These are phyloP conservation scores for Temnothorax nylanderi DNA, from an alignment of 1,140 invertebrate species.

Conservation along the genomic window DNA sequence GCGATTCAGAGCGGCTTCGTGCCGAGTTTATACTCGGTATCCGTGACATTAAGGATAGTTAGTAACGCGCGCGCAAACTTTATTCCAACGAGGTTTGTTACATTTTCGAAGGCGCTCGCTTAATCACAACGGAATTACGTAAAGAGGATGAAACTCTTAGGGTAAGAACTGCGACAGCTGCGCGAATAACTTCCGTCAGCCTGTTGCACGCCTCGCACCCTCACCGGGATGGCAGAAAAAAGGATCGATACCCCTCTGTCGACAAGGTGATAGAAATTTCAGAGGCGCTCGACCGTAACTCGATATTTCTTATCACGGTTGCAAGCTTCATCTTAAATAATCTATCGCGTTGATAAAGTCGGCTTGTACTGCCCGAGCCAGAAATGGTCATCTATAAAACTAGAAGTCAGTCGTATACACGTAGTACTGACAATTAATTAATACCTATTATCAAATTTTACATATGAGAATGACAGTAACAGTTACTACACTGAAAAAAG, in stretches of 20 bases:
- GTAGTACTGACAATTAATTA: background rate
- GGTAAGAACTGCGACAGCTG: slow-evolving; percentile 56
- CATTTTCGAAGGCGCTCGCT: slow-evolving; percentile 26
- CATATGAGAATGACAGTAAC: background rate
- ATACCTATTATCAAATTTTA: background rate
- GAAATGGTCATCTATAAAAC: background rate
- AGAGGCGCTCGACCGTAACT: slow-evolving; percentile 27
- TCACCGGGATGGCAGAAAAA: slow-evolving; percentile 28
- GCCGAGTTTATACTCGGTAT: slow-evolving; percentile 34
- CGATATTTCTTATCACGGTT: slow-evolving; percentile 30
- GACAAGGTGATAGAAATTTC: slow-evolving; percentile 60
- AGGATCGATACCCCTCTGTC: slow-evolving; percentile 52
- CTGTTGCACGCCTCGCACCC: slow-evolving; percentile 45
- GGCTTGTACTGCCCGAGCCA: background rate
- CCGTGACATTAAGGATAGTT: slow-evolving; percentile 31
- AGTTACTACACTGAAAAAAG: too few species aligned
- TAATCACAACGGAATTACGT: slow-evolving; percentile 51
- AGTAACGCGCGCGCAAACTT: slow-evolving; percentile 38
- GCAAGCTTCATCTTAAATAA: slow-evolving; percentile 43
- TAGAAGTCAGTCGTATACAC: background rate
- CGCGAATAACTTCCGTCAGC: slow-evolving; percentile 51
- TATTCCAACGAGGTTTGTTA: slow-evolving; percentile 43
- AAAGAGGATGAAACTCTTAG: slow-evolving; percentile 54
- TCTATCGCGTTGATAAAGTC: slow-evolving; percentile 36
- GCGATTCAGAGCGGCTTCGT: background rate